Conservation (phyloP, 2,888 invertebrate species). For the Drosophila austrosaltans region DNA sequence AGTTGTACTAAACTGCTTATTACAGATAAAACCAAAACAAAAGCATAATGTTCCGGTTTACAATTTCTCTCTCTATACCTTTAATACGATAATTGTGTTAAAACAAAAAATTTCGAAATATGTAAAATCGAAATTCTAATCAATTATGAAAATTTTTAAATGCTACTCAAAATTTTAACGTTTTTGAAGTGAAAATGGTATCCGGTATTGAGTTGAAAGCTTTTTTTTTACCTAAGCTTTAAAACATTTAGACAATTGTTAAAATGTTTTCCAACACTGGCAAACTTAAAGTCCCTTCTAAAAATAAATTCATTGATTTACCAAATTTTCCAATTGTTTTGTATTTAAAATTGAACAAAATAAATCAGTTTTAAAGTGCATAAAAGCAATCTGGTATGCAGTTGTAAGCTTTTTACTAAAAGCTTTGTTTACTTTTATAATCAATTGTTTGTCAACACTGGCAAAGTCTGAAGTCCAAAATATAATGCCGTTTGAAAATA, state of each 20-base stretch:
- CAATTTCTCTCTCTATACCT: slow-evolving; percentile 7
- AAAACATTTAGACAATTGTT: not conserved
- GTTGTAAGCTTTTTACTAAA: not conserved
- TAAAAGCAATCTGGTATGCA: not conserved
- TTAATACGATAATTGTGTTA: not conserved
- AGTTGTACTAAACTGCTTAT: not conserved
- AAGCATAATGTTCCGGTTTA: not conserved
- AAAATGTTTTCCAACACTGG: not conserved
- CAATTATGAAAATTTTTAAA: not conserved
- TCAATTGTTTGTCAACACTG: not conserved
- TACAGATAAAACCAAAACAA: not conserved
- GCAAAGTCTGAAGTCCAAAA: not conserved
- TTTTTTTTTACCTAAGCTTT: slow-evolving; percentile 1
- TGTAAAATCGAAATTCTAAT: not conserved
- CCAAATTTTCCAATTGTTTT: too few relatives aligned
- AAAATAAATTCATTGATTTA: not conserved
- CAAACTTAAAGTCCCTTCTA: not conserved
- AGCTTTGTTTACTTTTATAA: not conserved
- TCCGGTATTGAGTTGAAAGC: not conserved
- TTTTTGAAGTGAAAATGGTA: not conserved
- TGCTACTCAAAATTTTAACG: not conserved
- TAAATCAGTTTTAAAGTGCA: not conserved
- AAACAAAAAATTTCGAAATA: not conserved
- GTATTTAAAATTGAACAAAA: too few relatives aligned
- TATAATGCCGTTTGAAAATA: not conserved